Base-by-base conservation (phyloP, 2,888 invertebrate genomes). In the Gnatocerus cornutus region DNA sequence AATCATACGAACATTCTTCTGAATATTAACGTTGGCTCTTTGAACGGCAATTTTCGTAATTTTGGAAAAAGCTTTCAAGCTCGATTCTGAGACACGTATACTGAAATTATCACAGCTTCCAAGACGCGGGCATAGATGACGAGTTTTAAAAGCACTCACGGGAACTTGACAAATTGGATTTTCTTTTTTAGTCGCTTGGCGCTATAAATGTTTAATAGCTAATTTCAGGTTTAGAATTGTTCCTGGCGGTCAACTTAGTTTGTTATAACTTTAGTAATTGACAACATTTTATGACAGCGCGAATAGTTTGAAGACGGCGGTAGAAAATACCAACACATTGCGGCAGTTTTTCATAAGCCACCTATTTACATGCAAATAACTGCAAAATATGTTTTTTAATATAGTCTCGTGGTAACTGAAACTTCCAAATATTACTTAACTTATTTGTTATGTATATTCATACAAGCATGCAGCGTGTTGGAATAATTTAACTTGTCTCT, bases 131-230 rank as follows among this genome's bases (percentile, higher is more conserved):
- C 56, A 56, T 56, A 56, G 56, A 56, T 56, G 41, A 56, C 56
- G 55, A 55, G 55, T 56, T 56, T 56, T 56, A 56, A 56, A 56
- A 56, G 56, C 56, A 56, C 56, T 56, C 53, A 27, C 53, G 41
- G 56, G 41, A 41, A 41, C 56, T 56, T 13, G 56, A 13, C 33
- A 56, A 56, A 56, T 56, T 56, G 56, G 56, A 56, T 56, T 56
- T 41, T 41, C 56, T 27, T 56, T 41, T 56, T 56, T 56, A 39
- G 27, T 16, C 39, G 41, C 56, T 33, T 13, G 27, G 10, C 50
- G 50, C 50, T 12, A 53, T 53, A 53, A 53, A 53, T 53, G 41
- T 56, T 56, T 56, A 56, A 56, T 41, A 56, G 56, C 16, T 56
- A 55, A 37, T 55, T 30, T n/a, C 12, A 12, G 52, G 1, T 33